Percentiles rank a stretch among this genome's conserved stretches.
Evolutionary conservation across 2,797 vertebrate species (phyloP).

Genomic region (Chaetodon trifasciatus): DNA sequence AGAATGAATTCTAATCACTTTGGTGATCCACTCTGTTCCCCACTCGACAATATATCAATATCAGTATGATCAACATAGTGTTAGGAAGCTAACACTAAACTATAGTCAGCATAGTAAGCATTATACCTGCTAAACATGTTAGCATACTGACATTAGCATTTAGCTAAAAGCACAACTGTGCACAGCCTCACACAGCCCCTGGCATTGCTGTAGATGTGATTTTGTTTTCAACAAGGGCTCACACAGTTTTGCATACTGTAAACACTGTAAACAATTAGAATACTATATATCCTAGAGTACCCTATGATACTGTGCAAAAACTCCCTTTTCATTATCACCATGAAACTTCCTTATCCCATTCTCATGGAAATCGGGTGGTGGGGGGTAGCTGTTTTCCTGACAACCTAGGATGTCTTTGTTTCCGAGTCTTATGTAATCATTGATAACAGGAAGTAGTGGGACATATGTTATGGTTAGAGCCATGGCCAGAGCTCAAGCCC

Average conservation of each 20-base stretch:
- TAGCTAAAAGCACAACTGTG: background rate
- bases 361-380: constrained; percentile 53
- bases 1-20: background rate
- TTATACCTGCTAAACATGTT: background rate
- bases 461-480: constrained; percentile 78
- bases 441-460: constrained; percentile 81
- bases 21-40: background rate
- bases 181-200: background rate
- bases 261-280: background rate
- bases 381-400: constrained; percentile 36
- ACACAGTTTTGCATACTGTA: background rate
- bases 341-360: constrained; percentile 55
- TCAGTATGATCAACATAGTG: background rate
- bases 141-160: background rate
- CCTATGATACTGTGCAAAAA: constrained; percentile 1
- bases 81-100: background rate
- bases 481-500: constrained; percentile 65
- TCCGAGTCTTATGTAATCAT: constrained; percentile 75
- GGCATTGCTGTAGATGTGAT: too few species aligned
- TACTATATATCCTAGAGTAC: background rate
- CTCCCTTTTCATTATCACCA: background rate
- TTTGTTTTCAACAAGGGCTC: background rate
- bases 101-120: background rate
- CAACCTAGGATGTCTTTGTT: constrained; percentile 71
- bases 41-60: too few species aligned